Evolutionary conservation across 2,888 invertebrate genomes (phyloP), one percentile per base, ranked within the genome.

Genomic region (Hecatera dysodea): DNA sequence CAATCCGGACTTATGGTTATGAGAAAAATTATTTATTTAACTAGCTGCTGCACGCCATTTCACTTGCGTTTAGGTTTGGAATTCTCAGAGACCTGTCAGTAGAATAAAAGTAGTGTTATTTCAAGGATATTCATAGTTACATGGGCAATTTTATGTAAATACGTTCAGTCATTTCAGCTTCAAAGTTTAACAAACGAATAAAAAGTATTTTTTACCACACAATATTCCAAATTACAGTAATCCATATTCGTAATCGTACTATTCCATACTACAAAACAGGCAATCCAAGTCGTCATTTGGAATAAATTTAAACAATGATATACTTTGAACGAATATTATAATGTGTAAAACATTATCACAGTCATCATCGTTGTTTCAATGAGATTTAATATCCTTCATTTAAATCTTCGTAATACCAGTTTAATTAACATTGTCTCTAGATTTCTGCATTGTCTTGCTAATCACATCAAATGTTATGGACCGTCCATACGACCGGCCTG

Each of bases 381-480:
- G 24, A 12, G 29, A 69, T 69, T 53, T 44, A 27, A 50, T 67
- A 62, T 66, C 44, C 8, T 60, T 27, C n/a, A 46, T 48, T 61
- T 36, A 52, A 24, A 22, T 36, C 17, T 53, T 17, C 22, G 27
- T 60, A 62, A 44, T 50, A 57, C 6, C 27, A 17, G 29, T 74
- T 64, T 56, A 46, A 65, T 57, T 52, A 67, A 50, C 15, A 57
- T 67, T 42, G 2, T 12, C 33, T 27, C 9, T 17, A 36, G 19
- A 56, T 48, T 69, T 55, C 39, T 42, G 57, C 48, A 2, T 59
- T 50, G 67, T 64, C 52, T 65, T 57, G 22, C n/a, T 29, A 42
- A 42, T 33, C 12, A 24, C 42, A 42, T 33, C 1, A 17, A 12
- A 11, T 17, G 15, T 29, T 48, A 9, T 27, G 27, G 9, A 17